Evolutionary conservation across 1,140 invertebrate species (phyloP), one percentile per base, ranked within the genome.

Genomic region (Aphis gossypii): DNA sequence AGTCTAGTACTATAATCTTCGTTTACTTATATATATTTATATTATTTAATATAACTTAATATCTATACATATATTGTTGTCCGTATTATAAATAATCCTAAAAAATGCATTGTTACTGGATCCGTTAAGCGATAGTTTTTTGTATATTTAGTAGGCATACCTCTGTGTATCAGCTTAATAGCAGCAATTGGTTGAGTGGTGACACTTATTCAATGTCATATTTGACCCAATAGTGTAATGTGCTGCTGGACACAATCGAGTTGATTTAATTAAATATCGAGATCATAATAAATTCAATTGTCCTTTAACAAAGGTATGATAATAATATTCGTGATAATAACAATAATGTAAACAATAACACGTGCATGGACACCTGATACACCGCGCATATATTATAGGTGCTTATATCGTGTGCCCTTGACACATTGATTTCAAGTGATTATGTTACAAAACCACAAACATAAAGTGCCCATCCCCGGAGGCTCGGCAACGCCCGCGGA

Each of bases 301-400:
- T 76, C 30, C 14, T 84, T 84, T 30, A 44, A 84, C 41, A 44
- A 41, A 44, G 25, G 44, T n/a, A 35, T 35, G 86, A 20, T 23
- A n/a, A 48, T 44, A 30, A n/a, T 30, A n/a, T 30, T n/a, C 30
- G 18, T n/a, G 86, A 88, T 30, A n/a, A 23, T 35, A 88, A 89
- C 21, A 54, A 89, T 54, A 89, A 54, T 38, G 87, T 89, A 89
- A 89, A 89, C 87, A 89, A 89, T 89, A 54, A 89, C 87, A 89
- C 87, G 87, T 54, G 87, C 20, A 35, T 44, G 84, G 48, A 20
- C 46, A 54, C n/a, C 87, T 51, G n/a, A 35, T 86, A 86, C 38
- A 14, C 46, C 87, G 2, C 23, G 0, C 30, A 41, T 86, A 83
- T 41, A 21, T 41, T 41, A 21, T 48, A 35, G 25, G 7, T 51